Percentiles rank a stretch among this genome's conserved stretches.
phyloP scores from a whole-genome alignment of 2,113 vertebrate species.

The Microtus montanus region DNA sequence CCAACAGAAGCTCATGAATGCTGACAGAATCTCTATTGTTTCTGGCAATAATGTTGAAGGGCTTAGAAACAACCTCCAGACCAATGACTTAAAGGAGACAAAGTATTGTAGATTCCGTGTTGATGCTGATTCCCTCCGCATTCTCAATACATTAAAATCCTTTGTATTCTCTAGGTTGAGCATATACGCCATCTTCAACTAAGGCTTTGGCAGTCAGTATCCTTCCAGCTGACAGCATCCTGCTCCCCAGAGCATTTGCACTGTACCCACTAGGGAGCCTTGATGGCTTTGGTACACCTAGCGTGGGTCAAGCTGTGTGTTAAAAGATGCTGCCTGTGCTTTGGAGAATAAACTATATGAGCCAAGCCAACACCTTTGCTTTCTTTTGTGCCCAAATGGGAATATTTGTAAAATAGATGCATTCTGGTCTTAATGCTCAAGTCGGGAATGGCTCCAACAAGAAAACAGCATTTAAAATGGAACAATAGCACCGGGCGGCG shows the following conservation, averaged over 20 bases:
- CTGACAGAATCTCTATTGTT: background rate
- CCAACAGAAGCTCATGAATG: background rate
- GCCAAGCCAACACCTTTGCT: background rate
- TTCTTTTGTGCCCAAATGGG: background rate
- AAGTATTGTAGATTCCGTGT: background rate
- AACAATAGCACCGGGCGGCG: no score
- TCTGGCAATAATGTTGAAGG: background rate
- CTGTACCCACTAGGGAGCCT: rapidly evolving
- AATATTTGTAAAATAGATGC: background rate
- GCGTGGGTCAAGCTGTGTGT: background rate
- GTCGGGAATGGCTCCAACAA: background rate
- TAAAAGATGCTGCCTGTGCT: background rate
- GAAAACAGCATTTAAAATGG: background rate
- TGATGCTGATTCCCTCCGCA: background rate
- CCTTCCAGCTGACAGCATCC: background rate
- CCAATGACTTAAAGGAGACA: background rate
- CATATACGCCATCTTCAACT: background rate
- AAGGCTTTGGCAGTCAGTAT: background rate
- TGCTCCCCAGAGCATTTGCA: background rate
- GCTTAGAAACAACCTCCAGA: background rate
- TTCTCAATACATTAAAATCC: background rate
- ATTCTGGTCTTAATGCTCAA: background rate
- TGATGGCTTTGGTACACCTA: background rate
- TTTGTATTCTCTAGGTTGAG: background rate
- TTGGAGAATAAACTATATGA: background rate